These are phyloP conservation scores for Bergia puertoricense DNA, from an alignment of 92 coral and sea anemone species.

Conservation along the genomic window DNA sequence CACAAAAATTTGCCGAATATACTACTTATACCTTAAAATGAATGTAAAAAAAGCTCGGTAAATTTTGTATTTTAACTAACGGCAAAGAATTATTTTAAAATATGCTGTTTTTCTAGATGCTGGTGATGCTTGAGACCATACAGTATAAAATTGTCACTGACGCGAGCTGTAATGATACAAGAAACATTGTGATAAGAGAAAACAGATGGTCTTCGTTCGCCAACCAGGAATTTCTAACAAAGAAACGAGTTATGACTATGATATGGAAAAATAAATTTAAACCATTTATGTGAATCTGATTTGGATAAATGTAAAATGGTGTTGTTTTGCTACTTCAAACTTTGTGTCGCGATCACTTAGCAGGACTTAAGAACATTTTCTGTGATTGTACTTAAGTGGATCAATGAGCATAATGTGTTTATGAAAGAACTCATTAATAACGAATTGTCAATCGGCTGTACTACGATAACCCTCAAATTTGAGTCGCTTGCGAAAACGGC, in stretches of 20 bases:
- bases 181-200: too few relatives aligned
- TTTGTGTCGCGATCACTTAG: background rate
- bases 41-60: background rate
- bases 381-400: slow-evolving; percentile 8
- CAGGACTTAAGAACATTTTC: background rate
- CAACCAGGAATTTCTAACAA: background rate
- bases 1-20: background rate
- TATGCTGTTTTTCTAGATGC: background rate
- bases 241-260: background rate
- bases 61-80: background rate
- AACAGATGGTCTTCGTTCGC: slow-evolving; percentile 20
- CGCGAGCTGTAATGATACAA: background rate
- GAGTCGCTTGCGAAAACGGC: background rate
- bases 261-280: background rate
- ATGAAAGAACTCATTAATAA: slow-evolving; percentile 16
- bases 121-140: too few relatives aligned
- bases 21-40: background rate
- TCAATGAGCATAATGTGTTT: slow-evolving; percentile 15
- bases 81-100: background rate
- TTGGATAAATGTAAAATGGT: background rate
- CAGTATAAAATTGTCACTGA: background rate
- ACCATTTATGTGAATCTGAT: background rate
- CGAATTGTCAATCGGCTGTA: background rate
- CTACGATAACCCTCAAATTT: slow-evolving; percentile 11
- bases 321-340: background rate